These are phyloP conservation scores for Polypedilum vanderplanki DNA, from an alignment of 1,140 invertebrate genomes.

Conservation along the genomic window DNA sequence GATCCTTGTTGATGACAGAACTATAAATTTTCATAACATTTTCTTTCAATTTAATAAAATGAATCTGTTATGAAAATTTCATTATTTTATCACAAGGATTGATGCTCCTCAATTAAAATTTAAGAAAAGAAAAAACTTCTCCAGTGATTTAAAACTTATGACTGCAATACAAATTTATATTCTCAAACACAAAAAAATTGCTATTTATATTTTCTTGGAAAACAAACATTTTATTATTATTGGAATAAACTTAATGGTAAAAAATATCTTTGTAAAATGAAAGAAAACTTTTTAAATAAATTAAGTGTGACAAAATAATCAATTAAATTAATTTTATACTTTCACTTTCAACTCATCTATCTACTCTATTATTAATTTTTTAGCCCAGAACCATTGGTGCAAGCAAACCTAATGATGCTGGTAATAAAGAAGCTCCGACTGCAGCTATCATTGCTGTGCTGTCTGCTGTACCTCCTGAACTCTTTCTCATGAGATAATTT, in stretches of 20 bases:
- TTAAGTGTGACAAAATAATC: not conserved
- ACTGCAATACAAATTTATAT: not conserved
- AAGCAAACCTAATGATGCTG: conserved; percentile 70
- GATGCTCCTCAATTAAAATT: not conserved
- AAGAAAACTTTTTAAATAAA: not conserved
- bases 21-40: not conserved
- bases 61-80: not conserved
- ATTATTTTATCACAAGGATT: conserved; percentile 16
- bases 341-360: not conserved
- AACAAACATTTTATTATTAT: not conserved
- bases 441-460: conserved; percentile 59
- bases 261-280: not conserved
- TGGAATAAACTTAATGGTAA: conserved; percentile 2
- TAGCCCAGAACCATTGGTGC: conserved; percentile 64
- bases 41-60: not conserved
- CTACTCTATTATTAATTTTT: conserved; percentile 34
- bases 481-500: conserved; percentile 36
- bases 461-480: conserved; percentile 42
- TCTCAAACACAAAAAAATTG: too few species aligned
- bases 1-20: conserved; percentile 8
- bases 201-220: too few species aligned
- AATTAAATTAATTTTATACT: conserved; percentile 14
- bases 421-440: conserved; percentile 66
- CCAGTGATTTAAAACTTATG: not conserved
- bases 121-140: not conserved